Base-by-base conservation (phyloP, 2,888 invertebrate species). In the Herminia tarsipennalis region DNA sequence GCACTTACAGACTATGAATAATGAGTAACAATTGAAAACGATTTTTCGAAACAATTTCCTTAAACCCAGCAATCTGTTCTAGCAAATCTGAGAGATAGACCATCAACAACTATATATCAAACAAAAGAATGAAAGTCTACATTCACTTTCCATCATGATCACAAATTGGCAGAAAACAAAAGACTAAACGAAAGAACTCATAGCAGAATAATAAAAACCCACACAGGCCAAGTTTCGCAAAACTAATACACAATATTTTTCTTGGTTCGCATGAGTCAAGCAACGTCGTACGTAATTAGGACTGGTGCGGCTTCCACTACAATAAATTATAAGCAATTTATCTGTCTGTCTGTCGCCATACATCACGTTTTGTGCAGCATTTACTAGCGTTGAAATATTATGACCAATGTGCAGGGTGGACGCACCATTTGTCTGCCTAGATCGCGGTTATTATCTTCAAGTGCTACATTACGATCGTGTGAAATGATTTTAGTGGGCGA, bases 251-350 rank as follows among this genome's bases (percentile, higher is more conserved):
- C 54, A 59, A 66, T 69, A 71, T 75, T 73, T 73, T 70, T 76
- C 66, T 55, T 62, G 60, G 52, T 50, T 41, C 47, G 54, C 59
- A 74, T 75, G 71, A 76, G 60, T 73, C 74, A 72, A 56, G 76
- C 77, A 64, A 77, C 76, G 74, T 78, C 75, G 68, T 43, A 35
- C 63, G 79, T 86, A 86, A 88, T 87, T 87, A 87, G 85, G 79
- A 78, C 69, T 70, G 69, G 68, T 68, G 76, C 79, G 76, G 80
- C 82, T 83, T 83, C 83, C 75, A 83, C 79, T 74, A 81, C 80
- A 78, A 88, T 90, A 90, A 90, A 90, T 89, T 88, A 84, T 86
- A 77, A 85, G 88, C 86, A 88, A 90, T 90, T 89, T 88, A 89
- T 89, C 83, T 84, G 89, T 88, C 88, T 68, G 82, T 84, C 83